Conservation (phyloP, 2,888 invertebrate species). For the Heliconius erato region DNA sequence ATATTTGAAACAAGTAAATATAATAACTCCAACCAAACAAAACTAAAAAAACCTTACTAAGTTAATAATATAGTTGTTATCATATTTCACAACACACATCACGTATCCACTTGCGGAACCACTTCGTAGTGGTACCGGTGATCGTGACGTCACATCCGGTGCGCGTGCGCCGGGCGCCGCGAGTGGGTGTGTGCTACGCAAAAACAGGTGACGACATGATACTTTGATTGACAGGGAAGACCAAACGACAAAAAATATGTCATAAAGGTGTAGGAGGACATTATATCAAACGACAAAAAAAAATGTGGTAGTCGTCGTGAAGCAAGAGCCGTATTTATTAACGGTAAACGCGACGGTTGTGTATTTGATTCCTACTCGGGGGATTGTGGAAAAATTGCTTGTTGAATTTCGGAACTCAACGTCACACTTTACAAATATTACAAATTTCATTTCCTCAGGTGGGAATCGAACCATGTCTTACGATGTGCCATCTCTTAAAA, state of each 20-base stretch:
- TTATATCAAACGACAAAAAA: no score
- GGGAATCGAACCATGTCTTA: neutral
- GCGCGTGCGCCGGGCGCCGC: constrained; percentile 33
- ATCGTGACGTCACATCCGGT: constrained; percentile 61
- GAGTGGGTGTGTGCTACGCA: constrained; percentile 21
- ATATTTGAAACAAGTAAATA: neutral
- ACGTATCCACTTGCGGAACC: constrained; percentile 55
- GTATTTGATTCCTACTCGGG: no score
- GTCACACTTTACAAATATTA: neutral
- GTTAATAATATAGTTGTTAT: constrained; percentile 21
- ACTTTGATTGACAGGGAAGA: neutral
- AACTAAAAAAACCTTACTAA: neutral
- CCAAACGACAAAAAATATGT: neutral
- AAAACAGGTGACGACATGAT: constrained; percentile 34
- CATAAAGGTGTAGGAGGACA: no score
- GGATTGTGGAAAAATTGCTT: neutral
- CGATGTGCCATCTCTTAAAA: no score
- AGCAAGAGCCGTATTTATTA: no score
- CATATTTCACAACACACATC: constrained; percentile 33
- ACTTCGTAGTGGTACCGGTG: constrained; percentile 63
- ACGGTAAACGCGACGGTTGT: no score
- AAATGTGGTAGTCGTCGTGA: no score
- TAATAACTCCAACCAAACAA: neutral
- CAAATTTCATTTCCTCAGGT: neutral
- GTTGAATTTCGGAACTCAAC: neutral